Evolutionary conservation across 92 coral and sea anemone genomes (phyloP), one percentile per base, ranked within the genome.

Genomic region (Bergia puertoricense): DNA sequence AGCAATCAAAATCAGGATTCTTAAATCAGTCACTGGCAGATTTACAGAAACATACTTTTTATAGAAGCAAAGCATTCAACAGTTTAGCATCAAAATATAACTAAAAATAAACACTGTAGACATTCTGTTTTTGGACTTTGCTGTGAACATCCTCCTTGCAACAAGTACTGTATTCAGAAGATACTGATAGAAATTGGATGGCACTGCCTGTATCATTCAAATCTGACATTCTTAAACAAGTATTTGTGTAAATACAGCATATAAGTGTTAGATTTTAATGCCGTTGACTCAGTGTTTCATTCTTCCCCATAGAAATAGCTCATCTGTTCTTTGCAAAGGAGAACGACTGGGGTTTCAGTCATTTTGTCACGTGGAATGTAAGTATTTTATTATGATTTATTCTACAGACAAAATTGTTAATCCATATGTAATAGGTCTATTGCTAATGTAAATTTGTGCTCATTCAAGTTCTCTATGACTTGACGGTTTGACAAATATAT

Each of bases 331-430:
- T 95, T 94, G 93, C 96, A 43, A 97, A 97, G 88, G 99, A 97
- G 85, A 97, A 97, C 92, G 99, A 97, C 86, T 97, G 99, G 99
- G 99, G 99, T 46, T 97, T 97, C 76, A 97, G 98, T 88, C 96
- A 95, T 88, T 97, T 97, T 92, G 96, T 90, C 13, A 89, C 93
- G 10, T 97, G 99, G 99, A 92, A 65, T 86, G 99, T 97, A 94
- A 94, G 99, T 97, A 54, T 16, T 69, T 54, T 44, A 6, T 67
- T 10, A 6, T 62, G 30, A 30, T 30, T 65, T 23, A 16, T 80
- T 88, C 15, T 37, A 2, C 59, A 2, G 30, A 62, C 30, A 62
- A 6, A 14, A 62, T 16, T 62, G n/a, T 62, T 30, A 30, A 62
- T 7, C 2, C 16, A n/a, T 59, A 59, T 59, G 4, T 38, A 37